Base-by-base conservation (phyloP, 1,140 invertebrate species). In the Drosophila trapezifrons region DNA sequence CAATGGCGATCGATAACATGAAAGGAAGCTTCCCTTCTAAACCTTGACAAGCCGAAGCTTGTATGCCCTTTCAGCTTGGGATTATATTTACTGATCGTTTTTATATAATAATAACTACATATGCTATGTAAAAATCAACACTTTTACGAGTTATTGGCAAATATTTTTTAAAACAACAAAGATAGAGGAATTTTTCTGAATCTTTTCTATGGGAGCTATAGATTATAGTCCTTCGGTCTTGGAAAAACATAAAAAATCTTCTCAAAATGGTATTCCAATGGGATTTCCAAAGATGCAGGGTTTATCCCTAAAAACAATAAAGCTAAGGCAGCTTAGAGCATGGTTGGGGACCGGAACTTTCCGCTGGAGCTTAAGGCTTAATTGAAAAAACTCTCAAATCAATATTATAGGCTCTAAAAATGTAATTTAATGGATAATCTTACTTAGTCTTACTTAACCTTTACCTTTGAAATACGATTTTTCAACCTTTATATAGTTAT, bases 401-500 rank as follows among this genome's bases (percentile, higher is more conserved):
- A 29, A 7, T 29, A 9, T 2, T 0, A 2, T 29, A 9, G 8
- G 27, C 27, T 29, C 8, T 29, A 9, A 29, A 8, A 13, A 2
- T 5, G 2, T 13, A 13, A 22, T n/a, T n/a, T n/a, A 47, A n/a
- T n/a, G n/a, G n/a, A n/a, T n/a, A n/a, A n/a, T n/a, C n/a, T n/a
- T n/a, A n/a, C n/a, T n/a, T n/a, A n/a, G n/a, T n/a, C n/a, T n/a
- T n/a, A n/a, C n/a, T n/a, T n/a, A n/a, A n/a, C n/a, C n/a, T 49
- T 1, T 27, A 17, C 5, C 10, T 49, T 29, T 17, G n/a, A 17
- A 29, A 15, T 0, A 2, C 0, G 12, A 17, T 12, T 17, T 29
- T 5, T 15, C 10, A 17, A 17, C n/a, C 5, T 17, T 49, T 49
- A 32, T 32, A 27, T 70, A 56, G 80, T 69, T 77, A 81, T n/a